These are phyloP conservation scores for Yponomeuta malinellus DNA, from an alignment of 2,888 invertebrate species.

Conservation along the genomic window DNA sequence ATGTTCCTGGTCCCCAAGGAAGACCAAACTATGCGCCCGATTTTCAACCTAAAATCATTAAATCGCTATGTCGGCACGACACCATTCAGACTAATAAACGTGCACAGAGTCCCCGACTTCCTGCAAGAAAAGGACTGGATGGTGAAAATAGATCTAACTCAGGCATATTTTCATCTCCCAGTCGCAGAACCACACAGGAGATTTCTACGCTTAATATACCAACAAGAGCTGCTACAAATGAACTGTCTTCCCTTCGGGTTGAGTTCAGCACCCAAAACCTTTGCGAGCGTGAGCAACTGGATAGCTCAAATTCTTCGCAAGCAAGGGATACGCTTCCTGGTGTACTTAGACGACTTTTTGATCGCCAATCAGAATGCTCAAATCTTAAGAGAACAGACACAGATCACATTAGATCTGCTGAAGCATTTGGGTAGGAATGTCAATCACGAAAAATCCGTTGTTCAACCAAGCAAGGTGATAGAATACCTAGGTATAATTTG, in stretches of 20 bases:
- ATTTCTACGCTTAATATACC: conserved; percentile 26
- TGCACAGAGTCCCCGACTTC: conserved; percentile 25
- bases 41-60: conserved; percentile 27
- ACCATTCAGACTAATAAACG: conserved; percentile 26
- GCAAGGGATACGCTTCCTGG: conserved; percentile 22
- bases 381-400: too few species aligned
- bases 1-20: conserved; percentile 28
- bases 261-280: conserved; percentile 27
- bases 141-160: conserved; percentile 25
- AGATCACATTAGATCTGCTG: too few species aligned
- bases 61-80: conserved; percentile 24
- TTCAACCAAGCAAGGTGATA: too few species aligned
- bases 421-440: too few species aligned
- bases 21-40: conserved; percentile 24
- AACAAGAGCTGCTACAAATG: conserved; percentile 23
- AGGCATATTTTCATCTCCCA: conserved; percentile 27
- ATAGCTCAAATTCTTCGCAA: conserved; percentile 22
- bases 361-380: conserved; percentile 23
- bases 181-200: conserved; percentile 23
- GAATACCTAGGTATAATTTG: too few species aligned
- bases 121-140: conserved; percentile 27
- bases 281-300: conserved; percentile 26
- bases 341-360: conserved; percentile 26
- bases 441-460: too few species aligned
- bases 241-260: conserved; percentile 32